Conservation (phyloP, 2,113 vertebrate species). For the Mormyrus lacerda region DNA sequence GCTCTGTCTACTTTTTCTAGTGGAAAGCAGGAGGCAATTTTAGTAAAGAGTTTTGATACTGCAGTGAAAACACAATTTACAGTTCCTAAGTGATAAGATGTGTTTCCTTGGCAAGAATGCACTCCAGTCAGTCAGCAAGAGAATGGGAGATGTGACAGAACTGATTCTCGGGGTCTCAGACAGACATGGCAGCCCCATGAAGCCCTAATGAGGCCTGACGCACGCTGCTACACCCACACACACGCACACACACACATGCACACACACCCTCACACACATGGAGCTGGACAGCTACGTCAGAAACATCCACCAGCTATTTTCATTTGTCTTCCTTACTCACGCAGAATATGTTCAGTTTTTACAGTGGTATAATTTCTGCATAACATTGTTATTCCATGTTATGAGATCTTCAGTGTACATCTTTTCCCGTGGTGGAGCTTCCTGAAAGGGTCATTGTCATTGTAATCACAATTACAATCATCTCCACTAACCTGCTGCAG, state of each 20-base stretch:
- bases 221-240: not conserved
- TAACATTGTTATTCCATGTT: not conserved
- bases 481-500: not conserved
- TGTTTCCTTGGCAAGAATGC: not conserved
- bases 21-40: conserved; percentile 44
- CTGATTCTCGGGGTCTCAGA: not conserved
- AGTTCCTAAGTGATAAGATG: not conserved
- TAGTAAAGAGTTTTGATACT: conserved; percentile 34
- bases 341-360: not conserved
- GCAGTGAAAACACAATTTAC: conserved; percentile 24
- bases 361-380: not conserved
- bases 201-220: not conserved
- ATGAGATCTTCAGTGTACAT: not conserved
- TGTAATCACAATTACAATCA: conserved; percentile 12
- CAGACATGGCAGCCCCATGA: not conserved
- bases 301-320: not conserved
- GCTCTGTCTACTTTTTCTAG: conserved; percentile 29
- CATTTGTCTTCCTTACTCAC: not conserved
- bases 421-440: not conserved
- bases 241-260: not conserved
- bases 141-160: not conserved
- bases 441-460: too few species aligned
- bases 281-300: not conserved
- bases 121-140: not conserved
- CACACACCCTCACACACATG: not conserved